Evolutionary conservation across 64 coral and sea anemone species (phyloP).

Genomic region (Montipora cactus): DNA sequence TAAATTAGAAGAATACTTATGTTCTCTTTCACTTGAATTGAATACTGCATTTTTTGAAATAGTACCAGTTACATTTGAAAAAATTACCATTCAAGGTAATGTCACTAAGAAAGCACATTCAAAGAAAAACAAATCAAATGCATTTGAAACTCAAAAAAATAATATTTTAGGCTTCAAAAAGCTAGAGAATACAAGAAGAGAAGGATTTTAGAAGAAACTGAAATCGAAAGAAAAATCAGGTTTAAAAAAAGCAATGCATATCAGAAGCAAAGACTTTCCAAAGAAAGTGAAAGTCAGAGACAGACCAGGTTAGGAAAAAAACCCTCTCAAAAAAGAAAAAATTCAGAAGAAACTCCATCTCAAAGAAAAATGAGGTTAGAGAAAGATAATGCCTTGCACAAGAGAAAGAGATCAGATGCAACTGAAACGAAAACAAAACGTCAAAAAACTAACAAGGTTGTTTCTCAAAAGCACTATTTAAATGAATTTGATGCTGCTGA

Average conservation of each 20-base stretch:
- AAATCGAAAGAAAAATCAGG: slow-evolving; percentile 8
- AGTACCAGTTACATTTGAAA: neutral
- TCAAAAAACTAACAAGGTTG: neutral
- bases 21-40: slow-evolving; percentile 33
- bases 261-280: too few species aligned
- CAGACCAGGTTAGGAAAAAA: too few species aligned
- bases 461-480: slow-evolving; percentile 69
- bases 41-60: slow-evolving; percentile 14
- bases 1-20: slow-evolving; percentile 9
- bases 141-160: slow-evolving; percentile 12
- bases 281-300: too few species aligned
- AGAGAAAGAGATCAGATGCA: neutral
- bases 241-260: too few species aligned
- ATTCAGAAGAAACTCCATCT: too few species aligned
- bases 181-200: slow-evolving; percentile 43
- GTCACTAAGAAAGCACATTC: neutral
- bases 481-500: slow-evolving; percentile 34
- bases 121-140: slow-evolving; percentile 31
- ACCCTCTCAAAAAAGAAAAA: too few species aligned
- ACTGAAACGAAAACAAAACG: neutral
- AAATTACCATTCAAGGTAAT: too few species aligned
- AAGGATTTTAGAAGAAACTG: slow-evolving; percentile 15
- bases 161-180: slow-evolving; percentile 19
- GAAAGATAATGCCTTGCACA: slow-evolving; percentile 8
- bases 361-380: neutral